Evolutionary conservation across 2,888 invertebrate genomes (phyloP), one percentile per base, ranked within the genome.

Genomic region (Rambutsinella grinnellia): DNA sequence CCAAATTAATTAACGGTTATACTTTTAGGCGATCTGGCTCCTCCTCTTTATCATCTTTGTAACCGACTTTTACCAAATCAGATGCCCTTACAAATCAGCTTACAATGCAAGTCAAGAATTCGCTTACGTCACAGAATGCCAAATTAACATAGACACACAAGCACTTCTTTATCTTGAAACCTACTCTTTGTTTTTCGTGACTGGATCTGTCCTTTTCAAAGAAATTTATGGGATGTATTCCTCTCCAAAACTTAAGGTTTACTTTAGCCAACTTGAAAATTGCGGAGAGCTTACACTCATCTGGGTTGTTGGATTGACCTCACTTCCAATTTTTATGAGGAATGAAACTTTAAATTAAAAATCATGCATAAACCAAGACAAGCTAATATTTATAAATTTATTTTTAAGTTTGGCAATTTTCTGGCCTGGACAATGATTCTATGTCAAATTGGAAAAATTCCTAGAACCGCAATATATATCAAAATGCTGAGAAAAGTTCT

Each of bases 371-470:
- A n/a, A n/a, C n/a, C n/a, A n/a, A n/a, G n/a, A n/a, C n/a, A n/a
- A n/a, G n/a, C n/a, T n/a, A n/a, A n/a, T n/a, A n/a, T n/a, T n/a
- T n/a, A n/a, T n/a, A n/a, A n/a, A n/a, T n/a, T n/a, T n/a, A n/a
- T n/a, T n/a, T n/a, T n/a, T n/a, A n/a, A n/a, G n/a, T n/a, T n/a
- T n/a, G n/a, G n/a, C n/a, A n/a, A n/a, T n/a, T 76, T 81, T 19
- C 23, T 81, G 3, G 68, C 81, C 1, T 81, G 81, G 81, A 51
- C 76, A 1, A 53, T 81, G 19, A 81, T 81, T 46, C 56, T 81
- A 13, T 62, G 71, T 56, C 79, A 81, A 61, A 78, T 81, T 17
- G 79, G 72, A 44, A 81, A 79, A 26, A 23, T 75, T 3, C 81
- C 81, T 1, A 54, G 56, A 49, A 65, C 79, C 36, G 78, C 77